These are phyloP conservation scores for Atta cephalotes DNA, from an alignment of 1,140 invertebrate genomes.

Conservation along the genomic window DNA sequence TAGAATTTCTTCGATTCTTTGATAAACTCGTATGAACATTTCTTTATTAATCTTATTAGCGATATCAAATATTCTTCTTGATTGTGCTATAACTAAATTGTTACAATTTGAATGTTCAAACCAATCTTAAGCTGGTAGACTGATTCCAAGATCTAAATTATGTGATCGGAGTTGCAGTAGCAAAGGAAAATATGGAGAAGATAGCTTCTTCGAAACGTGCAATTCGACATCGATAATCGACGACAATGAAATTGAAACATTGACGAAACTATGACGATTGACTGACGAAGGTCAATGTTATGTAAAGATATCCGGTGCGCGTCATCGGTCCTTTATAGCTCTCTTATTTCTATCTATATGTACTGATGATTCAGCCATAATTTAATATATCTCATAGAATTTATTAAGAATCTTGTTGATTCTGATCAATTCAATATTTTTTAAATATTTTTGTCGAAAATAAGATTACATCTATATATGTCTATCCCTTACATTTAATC, in stretches of 20 bases:
- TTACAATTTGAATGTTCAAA: background rate
- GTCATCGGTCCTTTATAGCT: conserved; percentile 62
- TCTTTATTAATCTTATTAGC: background rate
- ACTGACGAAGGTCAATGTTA: conserved; percentile 83
- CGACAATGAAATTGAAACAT: conserved; percentile 59
- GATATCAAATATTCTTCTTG: background rate
- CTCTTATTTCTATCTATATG: conserved; percentile 23
- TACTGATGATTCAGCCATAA: background rate
- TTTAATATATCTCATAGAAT: background rate
- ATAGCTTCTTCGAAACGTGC: background rate
- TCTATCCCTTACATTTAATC: background rate
- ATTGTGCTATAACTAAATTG: background rate
- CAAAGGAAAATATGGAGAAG: background rate
- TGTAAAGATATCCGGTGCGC: conserved; percentile 73
- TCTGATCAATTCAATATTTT: background rate
- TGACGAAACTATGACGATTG: conserved; percentile 78
- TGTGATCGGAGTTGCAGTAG: background rate
- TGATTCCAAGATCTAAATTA: background rate
- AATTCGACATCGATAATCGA: conserved; percentile 5
- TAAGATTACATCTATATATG: background rate
- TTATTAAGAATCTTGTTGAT: background rate
- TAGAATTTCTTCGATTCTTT: background rate
- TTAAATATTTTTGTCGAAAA: background rate
- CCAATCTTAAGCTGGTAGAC: background rate
- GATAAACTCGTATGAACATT: background rate